Evolutionary conservation across 2,888 invertebrate genomes (phyloP), one percentile per base, ranked within the genome.

Genomic region (Smittia aterrima): DNA sequence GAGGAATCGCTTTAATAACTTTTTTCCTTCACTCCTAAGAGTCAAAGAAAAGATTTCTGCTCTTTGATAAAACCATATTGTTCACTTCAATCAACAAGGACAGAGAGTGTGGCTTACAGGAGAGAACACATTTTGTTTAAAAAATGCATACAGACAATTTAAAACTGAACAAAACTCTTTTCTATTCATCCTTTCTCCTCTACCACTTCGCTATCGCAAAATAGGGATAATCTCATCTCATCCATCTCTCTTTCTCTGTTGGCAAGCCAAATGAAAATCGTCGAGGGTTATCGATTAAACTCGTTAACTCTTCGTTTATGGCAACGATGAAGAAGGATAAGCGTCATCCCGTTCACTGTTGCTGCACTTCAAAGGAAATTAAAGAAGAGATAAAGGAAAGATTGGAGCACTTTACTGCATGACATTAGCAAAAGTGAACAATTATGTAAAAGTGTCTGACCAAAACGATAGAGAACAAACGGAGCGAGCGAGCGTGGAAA

Each of bases 41-140:
- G 67, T 67, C 67, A 67, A 4, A 67, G 40, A 18, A 41, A 11
- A 47, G n/a, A 47, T n/a, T 47, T 47, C 47, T 32, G 4, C 9
- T 9, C 20, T 66, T 3, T 41, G 67, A 67, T 67, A 67, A 67
- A 24, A 22, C 22, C 67, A 67, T 67, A 47, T 24, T 67, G 67
- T 67, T 47, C 67, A 47, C 24, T 41, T 67, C 32, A 66, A n/a
- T 32, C 16, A 11, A 40, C 41, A 41, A n/a, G 13, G n/a, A 20
- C 20, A 62, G 18, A 13, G 20, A 6, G 7, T 66, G 66, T 16
- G 67, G 40, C 41, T 67, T 47, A 67, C 67, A 67, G 16, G 24
- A 58, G 7, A 20, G 9, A 47, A 16, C 18, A 18, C 58, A 3
- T 18, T 58, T 58, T 22, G 18, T 6, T 58, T 24, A 41, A 41